Percentiles rank a stretch among this genome's conserved stretches.
These are phyloP conservation scores for Aptenodytes patagonicus DNA, from an alignment of 2,113 vertebrate genomes.

Conservation along the genomic window DNA sequence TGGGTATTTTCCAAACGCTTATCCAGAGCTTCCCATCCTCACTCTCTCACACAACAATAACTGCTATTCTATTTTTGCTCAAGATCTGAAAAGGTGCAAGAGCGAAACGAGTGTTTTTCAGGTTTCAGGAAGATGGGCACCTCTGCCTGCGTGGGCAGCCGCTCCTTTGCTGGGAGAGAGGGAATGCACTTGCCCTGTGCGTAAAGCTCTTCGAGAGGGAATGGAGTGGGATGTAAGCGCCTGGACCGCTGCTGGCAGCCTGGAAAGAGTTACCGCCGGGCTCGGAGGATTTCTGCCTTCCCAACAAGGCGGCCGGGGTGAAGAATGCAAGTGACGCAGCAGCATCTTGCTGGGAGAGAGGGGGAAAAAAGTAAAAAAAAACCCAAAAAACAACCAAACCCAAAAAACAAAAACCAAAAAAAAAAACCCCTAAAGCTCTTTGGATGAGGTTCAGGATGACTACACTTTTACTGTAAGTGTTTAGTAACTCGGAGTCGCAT, in stretches of 20 bases:
- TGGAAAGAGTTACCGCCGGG: conserved; percentile 29
- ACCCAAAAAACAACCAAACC: no score
- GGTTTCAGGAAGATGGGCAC: not conserved
- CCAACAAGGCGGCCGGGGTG: not conserved
- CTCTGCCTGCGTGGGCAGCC: not conserved
- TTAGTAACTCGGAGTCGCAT: conserved; percentile 52
- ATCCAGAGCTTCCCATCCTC: not conserved
- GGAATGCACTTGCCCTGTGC: not conserved
- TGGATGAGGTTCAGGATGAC: conserved; percentile 65
- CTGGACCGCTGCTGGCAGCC: not conserved
- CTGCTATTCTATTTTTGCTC: not conserved
- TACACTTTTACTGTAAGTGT: conserved; percentile 69
- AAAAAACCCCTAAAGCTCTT: not conserved
- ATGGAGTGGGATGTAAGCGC: not conserved
- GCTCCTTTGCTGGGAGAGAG: not conserved
- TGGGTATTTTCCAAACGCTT: not conserved
- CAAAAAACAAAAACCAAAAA: not conserved
- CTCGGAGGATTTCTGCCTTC: not conserved
- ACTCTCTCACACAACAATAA: not conserved
- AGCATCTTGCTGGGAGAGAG: conserved; percentile 19
- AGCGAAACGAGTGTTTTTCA: not conserved
- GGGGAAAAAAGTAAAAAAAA: not conserved
- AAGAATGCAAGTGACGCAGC: conserved; percentile 60
- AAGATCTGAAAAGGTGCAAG: not conserved
- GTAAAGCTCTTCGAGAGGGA: not conserved